phyloP scores from a whole-genome alignment of 2,797 vertebrate genomes.

The Sparidentex hasta region DNA sequence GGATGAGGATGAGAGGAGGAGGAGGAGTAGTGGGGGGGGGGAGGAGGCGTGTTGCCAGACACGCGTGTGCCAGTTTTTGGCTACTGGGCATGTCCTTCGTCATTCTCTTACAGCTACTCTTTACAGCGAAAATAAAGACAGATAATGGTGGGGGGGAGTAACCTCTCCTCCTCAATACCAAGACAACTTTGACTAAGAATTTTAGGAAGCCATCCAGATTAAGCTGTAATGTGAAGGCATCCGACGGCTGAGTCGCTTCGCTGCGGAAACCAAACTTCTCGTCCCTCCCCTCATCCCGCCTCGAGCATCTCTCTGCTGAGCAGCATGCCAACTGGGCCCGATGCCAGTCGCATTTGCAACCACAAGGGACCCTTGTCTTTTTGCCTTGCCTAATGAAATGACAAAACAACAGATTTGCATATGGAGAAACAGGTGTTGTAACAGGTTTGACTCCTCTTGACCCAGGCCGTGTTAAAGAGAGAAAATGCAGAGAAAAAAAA shows the following conservation, averaged over 20 bases:
- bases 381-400: conserved; percentile 91
- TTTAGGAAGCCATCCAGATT: conserved; percentile 75
- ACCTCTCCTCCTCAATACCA: background rate
- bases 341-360: conserved; percentile 89
- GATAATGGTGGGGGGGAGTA: conserved; percentile 32
- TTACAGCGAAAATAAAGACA: conserved; percentile 46
- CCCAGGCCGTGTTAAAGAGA: conserved; percentile 84
- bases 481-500: conserved; percentile 45
- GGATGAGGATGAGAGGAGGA: conserved; percentile 86
- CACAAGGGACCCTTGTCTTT: conserved; percentile 89
- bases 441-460: conserved; percentile 96
- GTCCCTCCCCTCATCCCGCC: conserved; percentile 64
- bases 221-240: conserved; percentile 84
- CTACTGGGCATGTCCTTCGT: conserved; percentile 89
- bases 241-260: conserved; percentile 78
- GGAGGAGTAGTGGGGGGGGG: conserved; percentile 69
- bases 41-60: conserved; percentile 81
- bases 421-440: conserved; percentile 95
- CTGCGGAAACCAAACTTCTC: conserved; percentile 82
- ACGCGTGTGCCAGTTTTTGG: conserved; percentile 87
- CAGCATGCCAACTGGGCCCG: conserved; percentile 84
- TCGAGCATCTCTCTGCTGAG: conserved; percentile 57
- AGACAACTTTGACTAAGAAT: conserved; percentile 75
- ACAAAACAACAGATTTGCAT: conserved; percentile 97
- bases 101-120: conserved; percentile 60